These are phyloP conservation scores for Teleiodes luculella DNA, from an alignment of 2,888 invertebrate genomes.

Conservation along the genomic window DNA sequence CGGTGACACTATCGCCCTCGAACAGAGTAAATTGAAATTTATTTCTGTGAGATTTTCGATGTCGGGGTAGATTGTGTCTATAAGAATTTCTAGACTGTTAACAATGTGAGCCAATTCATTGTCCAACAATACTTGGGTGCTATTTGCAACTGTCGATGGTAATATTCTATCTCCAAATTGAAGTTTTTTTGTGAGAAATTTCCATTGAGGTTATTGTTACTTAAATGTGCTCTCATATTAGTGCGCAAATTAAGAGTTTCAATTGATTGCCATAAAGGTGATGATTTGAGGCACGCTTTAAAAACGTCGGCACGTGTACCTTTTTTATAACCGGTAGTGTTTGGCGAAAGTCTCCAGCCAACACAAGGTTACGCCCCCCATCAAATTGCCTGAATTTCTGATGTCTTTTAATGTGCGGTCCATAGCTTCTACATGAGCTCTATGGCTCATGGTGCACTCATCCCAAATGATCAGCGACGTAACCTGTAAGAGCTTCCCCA, in stretches of 20 bases:
- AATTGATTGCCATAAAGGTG: slow-evolving; percentile 21
- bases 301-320: slow-evolving; percentile 24
- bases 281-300: slow-evolving; percentile 25
- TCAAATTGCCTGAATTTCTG: too few relatives aligned
- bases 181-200: slow-evolving; percentile 29
- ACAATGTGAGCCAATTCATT: background rate
- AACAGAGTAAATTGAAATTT: background rate
- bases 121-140: background rate
- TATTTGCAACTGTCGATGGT: slow-evolving; percentile 6
- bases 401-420: too few relatives aligned
- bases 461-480: slow-evolving; percentile 12
- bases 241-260: slow-evolving; percentile 10
- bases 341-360: too few relatives aligned
- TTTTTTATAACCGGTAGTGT: too few relatives aligned
- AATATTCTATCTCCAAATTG: slow-evolving; percentile 29
- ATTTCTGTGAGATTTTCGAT: background rate
- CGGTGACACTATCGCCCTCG: slow-evolving; percentile 12
- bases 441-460: too few relatives aligned
- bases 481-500: slow-evolving; percentile 36
- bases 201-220: background rate
- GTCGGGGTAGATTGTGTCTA: background rate
- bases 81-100: background rate
- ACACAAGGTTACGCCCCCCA: too few relatives aligned
- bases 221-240: background rate
- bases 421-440: too few relatives aligned